Evolutionary conservation across 1,140 invertebrate species (phyloP), one percentile per base, ranked within the genome.

Genomic region (Nomia melanderi): DNA sequence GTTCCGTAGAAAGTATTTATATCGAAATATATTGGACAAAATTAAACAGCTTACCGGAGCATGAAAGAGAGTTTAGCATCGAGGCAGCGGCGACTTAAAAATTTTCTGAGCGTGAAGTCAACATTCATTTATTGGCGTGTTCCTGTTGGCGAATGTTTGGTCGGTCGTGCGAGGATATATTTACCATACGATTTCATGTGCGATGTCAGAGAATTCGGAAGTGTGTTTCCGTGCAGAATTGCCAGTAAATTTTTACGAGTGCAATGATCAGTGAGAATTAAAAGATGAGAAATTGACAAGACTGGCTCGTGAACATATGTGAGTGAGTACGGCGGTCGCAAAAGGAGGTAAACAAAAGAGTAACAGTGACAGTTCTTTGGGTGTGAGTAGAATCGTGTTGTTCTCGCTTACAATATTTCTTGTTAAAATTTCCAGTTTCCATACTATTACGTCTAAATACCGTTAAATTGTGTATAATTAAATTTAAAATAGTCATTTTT

Each of bases 121-220:
- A 17, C 74, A 56, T 72, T 85, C 84, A 85, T 84, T 84, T 84
- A 82, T 79, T 25, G 31, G n/a, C 39, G 31, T 44, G 41, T 71
- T 76, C 50, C 54, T 66, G 72, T 56, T 59, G 62, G 59, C 74
- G 56, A 47, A 31, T 41, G 39, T 76, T 76, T 44, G 53, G 57
- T 36, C 23, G 47, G 31, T 17, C 39, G 77, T 14, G 41, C 31
- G 25, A 36, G 50, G n/a, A 23, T 39, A 65, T 73, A 41, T 57
- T 62, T 36, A 47, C 50, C 71, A 66, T 41, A 39, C 11, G 54
- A 65, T 59, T 69, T n/a, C 20, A 11, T 25, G 65, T 7, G 66
- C 8, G 74, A 50, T 25, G 29, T 1, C 6, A 59, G 27, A 50
- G 17, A 44, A 31, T 25, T 23, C 33, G 25, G 47, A 14, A 29